A percentile compares a stretch with the other conserved stretches of the same genome.
Conservation (phyloP, 2,113 vertebrate species). For the Sinosuthora webbiana region DNA sequence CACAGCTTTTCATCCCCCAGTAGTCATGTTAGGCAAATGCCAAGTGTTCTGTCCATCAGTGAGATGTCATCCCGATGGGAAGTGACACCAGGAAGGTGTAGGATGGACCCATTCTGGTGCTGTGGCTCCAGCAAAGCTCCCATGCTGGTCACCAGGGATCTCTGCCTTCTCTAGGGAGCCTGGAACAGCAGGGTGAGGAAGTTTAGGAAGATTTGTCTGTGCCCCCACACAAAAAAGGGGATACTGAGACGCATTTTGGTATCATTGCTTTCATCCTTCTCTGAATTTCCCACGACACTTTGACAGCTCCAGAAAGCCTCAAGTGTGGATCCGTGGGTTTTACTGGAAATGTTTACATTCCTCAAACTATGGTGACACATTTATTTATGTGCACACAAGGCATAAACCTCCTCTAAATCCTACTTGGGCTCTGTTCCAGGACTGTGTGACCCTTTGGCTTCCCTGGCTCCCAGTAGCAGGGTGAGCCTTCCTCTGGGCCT, state of each 20-base stretch:
- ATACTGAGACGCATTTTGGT: neutral
- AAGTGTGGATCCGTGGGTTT: neutral
- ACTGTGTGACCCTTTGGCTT: neutral
- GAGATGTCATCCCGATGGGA: rapidly evolving
- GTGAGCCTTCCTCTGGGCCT: neutral
- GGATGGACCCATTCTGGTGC: neutral
- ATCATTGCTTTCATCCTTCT: neutral
- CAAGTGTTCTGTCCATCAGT: rapidly evolving
- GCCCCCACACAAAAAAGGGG: neutral
- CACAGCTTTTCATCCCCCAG: neutral
- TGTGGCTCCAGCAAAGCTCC: neutral
- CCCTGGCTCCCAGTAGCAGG: neutral
- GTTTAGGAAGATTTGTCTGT: neutral
- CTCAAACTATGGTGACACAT: neutral
- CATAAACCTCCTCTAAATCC: neutral
- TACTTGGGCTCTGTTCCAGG: neutral
- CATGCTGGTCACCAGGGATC: rapidly evolving
- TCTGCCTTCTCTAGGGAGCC: neutral
- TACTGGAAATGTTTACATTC: neutral
- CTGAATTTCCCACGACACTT: neutral
- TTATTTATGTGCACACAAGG: neutral
- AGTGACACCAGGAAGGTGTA: neutral
- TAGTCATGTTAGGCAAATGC: rapidly evolving
- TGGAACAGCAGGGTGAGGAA: neutral
- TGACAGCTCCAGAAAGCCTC: neutral